Conservation (phyloP, 2,113 vertebrate species). For the Columba janthina region DNA sequence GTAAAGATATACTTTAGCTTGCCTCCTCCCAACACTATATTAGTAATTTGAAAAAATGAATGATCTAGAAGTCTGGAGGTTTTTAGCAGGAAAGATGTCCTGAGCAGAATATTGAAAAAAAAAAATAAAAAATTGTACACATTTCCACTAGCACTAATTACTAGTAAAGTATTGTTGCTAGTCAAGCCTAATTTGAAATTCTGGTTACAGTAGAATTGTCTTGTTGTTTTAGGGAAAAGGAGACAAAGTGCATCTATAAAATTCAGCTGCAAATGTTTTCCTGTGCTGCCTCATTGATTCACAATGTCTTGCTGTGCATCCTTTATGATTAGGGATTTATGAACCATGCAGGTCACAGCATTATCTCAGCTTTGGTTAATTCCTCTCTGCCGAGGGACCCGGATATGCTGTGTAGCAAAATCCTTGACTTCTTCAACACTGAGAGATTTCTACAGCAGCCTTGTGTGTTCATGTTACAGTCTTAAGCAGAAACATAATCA, state of each 20-base stretch:
- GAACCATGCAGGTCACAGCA: neutral
- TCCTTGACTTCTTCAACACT: neutral
- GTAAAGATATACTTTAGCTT: slow-evolving; percentile 16
- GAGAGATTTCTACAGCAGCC: neutral
- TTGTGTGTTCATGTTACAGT: neutral
- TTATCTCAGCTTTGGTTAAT: neutral
- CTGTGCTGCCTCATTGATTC: neutral
- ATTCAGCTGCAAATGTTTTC: slow-evolving; percentile 15
- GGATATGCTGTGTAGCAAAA: neutral
- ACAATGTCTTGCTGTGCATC: neutral
- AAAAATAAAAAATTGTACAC: too few species aligned
- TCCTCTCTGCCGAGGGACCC: neutral
- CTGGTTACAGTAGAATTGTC: neutral
- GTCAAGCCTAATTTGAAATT: slow-evolving; percentile 22
- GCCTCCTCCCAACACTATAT: neutral
- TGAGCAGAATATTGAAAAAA: neutral
- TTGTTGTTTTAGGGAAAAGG: neutral
- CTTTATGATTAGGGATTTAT: neutral
- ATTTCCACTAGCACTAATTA: neutral
- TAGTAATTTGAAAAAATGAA: neutral
- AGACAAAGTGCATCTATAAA: neutral
- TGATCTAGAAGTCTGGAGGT: neutral
- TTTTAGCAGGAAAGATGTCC: neutral
- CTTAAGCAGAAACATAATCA: neutral
- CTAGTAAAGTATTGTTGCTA: neutral